A percentile compares a stretch with the other conserved stretches of the same genome.
Evolutionary conservation across 2,113 vertebrate genomes (phyloP).

Genomic region (Tonatia bakeri): DNA sequence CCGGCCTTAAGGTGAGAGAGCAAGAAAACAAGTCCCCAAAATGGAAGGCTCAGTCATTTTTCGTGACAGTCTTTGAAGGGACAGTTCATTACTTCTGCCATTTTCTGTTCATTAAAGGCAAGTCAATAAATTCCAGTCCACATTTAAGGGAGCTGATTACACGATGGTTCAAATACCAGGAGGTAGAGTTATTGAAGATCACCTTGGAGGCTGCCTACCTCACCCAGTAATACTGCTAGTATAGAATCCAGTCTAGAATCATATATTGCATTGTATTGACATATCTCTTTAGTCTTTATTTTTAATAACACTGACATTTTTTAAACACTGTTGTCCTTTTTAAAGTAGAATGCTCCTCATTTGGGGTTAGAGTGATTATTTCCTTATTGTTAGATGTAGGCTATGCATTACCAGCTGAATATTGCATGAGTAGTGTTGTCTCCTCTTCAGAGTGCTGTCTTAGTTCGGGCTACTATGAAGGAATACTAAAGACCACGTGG

Average conservation of each 20-base stretch:
- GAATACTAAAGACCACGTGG: no score
- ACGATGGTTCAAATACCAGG: not conserved
- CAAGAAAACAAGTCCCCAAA: not conserved
- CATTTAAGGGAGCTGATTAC: not conserved
- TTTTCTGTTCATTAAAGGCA: not conserved
- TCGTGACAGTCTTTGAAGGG: not conserved
- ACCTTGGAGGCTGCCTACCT: not conserved
- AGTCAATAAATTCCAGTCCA: not conserved
- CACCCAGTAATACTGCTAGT: not conserved
- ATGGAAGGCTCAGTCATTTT: not conserved
- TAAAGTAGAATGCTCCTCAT: no score
- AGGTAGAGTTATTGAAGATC: no score
- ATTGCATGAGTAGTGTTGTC: not conserved
- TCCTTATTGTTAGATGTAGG: no score
- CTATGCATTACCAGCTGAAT: not conserved
- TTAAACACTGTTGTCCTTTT: not conserved
- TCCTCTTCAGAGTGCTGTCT: not conserved
- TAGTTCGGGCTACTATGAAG: not conserved
- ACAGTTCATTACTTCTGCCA: not conserved
- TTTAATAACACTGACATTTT: not conserved
- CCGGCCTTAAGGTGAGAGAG: not conserved
- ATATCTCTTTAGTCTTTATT: not conserved
- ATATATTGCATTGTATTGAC: not conserved
- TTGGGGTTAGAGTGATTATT: no score
- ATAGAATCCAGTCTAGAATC: not conserved